Evolutionary conservation across 1,140 invertebrate genomes (phyloP), one percentile per base, ranked within the genome.

Genomic region (Zaprionus ghesquierei): DNA sequence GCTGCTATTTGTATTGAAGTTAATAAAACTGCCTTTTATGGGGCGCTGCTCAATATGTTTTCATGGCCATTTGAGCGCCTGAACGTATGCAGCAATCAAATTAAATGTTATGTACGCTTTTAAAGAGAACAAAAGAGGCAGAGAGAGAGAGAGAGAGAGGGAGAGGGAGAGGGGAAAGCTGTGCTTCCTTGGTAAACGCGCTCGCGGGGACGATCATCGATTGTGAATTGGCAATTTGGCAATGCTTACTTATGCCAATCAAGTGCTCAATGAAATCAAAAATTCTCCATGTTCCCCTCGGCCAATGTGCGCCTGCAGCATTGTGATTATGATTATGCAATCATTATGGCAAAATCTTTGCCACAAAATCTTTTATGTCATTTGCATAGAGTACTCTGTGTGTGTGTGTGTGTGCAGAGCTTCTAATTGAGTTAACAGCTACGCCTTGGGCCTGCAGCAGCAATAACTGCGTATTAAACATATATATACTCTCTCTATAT

Each of bases 21-120:
- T 79, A 87, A 86, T 86, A 86, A 87, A 86, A 81, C 82, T 81
- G 81, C 49, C 79, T 86, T 85, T 86, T 87, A 86, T 86, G 82
- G 81, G 25, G 66, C 65, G 79, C 64, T 73, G 79, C 81, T 87
- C 82, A 87, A 86, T 86, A 86, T 87, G 81, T 87, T 86, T 86
- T 86, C 82, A 86, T 87, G 81, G 84, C 68, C 75, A 82, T 86
- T 86, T 79, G 71, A 77, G 82, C 75, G 81, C 84, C 77, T 77
- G 78, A 77, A 69, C 71, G 82, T 78, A 82, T 86, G 81, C 79
- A 76, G 81, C 82, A 87, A 87, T 86, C 81, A 86, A 87, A 86
- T 87, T 86, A 86, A 86, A 87, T 89, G 82, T 79, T 87, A 87
- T 86, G 81, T 75, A 75, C 73, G 78, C 81, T 81, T 87, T 87